Base-by-base conservation (phyloP, 1,140 invertebrate species). In the Eurosta solidaginis region DNA sequence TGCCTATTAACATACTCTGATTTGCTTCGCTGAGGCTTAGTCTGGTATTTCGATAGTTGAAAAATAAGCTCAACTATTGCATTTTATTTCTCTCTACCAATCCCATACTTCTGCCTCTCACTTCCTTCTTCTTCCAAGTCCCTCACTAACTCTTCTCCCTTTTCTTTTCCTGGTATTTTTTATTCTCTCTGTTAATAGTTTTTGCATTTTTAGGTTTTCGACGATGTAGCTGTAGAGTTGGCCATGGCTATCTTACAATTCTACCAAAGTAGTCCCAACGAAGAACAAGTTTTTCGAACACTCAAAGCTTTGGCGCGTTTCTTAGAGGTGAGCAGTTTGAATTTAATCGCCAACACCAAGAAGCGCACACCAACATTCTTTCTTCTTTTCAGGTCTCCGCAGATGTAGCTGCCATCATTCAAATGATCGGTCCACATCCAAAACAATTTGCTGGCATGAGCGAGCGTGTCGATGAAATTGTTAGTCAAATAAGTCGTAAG, bases 161-260 rank as follows among this genome's bases (percentile, higher is more conserved):
- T n/a, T n/a, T n/a, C n/a, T n/a, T n/a, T n/a, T n/a, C n/a, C n/a
- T n/a, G 45, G 45, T 10, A 10, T 47, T 47, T n/a, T 47, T n/a
- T n/a, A n/a, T n/a, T 47, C n/a, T n/a, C n/a, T 22, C n/a, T n/a
- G n/a, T n/a, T n/a, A n/a, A n/a, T n/a, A n/a, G n/a, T n/a, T n/a
- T n/a, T n/a, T n/a, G n/a, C 10, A 14, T 78, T 83, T 86, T 20
- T 84, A 97, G 95, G 94, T 97, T 20, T 97, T 97, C 88, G 96
- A 98, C 87, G 96, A 98, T 85, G 93, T 97, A 17, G 96, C 96
- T 40, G 95, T 96, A 22, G 96, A 98, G 88, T 87, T 98, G 81
- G 93, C 95, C 17, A 96, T 97, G 93, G 96, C 96, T n/a, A 89
- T 97, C 80, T 91, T 97, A 25, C 96, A 97, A 90, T 96, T 93